Base-by-base conservation (phyloP, 2,113 vertebrate species). In the Pristiophorus japonicus region DNA sequence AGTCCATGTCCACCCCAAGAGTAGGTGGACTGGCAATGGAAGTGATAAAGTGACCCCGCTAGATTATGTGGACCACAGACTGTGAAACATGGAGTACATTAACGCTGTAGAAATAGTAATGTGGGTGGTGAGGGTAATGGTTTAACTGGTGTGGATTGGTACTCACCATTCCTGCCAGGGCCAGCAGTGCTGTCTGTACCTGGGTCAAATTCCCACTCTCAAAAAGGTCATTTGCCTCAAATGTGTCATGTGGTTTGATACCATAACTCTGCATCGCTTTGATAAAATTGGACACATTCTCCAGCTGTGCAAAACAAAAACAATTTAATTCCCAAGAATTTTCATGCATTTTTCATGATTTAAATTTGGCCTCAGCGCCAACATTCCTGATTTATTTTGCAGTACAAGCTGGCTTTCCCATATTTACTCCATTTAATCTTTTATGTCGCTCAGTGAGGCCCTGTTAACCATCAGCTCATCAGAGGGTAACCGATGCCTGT, bases 241-340 rank as follows among this genome's bases (percentile, higher is more conserved):
- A 99, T 96, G 98, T 97, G 95, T 99, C 99, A 11, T 99, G 98
- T 0, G 98, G 98, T 96, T 98, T 99, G 97, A 99, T 97, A 95
- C 99, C 98, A 0, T 98, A 99, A 18, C 38, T 96, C n/a, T 97
- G 98, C 97, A 98, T 98, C 96, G 98, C 98, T 96, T 98, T 98
- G 97, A 98, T 98, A 97, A 99, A 99, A 97, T 98, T 98, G 62
- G 98, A 98, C 96, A 99, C 97, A 96, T 99, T 99, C 96, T 99
- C 99, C 12, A 99, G 97, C 99, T 99, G 96, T 65, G 66, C 51
- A n/a, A 87, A 96, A 95, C 75, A 94, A 63, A 92, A 94, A 94
- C 4, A 34, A 11, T 59, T 20, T 4, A 55, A 59, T 90, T 90
- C 10, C 62, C 11, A 59, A 24, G 18, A 55, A 78, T 38, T 55